Conservation (phyloP, 2,113 vertebrate species). For the Melospiza melodia region DNA sequence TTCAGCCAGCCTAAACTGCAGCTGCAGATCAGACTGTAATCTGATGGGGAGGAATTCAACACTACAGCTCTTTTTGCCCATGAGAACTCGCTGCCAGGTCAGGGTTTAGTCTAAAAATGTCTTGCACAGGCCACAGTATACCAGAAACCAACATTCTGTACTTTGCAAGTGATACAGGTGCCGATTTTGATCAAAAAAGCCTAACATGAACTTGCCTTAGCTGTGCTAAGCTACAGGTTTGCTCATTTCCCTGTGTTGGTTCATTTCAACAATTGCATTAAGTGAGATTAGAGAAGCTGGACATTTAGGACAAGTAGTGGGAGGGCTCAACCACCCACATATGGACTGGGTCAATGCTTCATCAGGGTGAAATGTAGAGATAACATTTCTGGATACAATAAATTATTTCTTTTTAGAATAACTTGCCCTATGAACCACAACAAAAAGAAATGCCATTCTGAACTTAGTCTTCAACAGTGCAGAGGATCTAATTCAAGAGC, state of each 20-base stretch:
- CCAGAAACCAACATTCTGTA: not conserved
- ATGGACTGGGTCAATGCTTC: not conserved
- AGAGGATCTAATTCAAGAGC: slow-evolving; percentile 1
- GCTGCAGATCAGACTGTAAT: slow-evolving; percentile 10
- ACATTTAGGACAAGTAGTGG: not conserved
- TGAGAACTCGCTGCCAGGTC: not conserved
- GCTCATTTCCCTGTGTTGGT: not conserved
- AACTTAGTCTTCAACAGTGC: not conserved
- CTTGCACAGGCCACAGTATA: not conserved
- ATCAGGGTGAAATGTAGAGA: not conserved
- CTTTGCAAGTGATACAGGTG: not conserved
- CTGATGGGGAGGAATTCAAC: not conserved
- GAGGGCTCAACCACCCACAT: not conserved
- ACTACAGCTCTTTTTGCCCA: not conserved
- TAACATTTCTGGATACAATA: not conserved
- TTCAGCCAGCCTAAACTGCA: not conserved
- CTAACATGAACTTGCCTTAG: not conserved
- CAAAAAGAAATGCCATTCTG: not conserved
- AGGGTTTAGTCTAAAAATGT: not conserved
- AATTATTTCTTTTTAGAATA: not conserved
- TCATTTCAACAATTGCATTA: slow-evolving; percentile 19
- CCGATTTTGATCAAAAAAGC: not conserved
- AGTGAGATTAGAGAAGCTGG: slow-evolving; percentile 19
- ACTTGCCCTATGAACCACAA: not conserved
- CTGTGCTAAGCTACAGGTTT: not conserved